Evolutionary conservation across 2,888 invertebrate genomes (phyloP), one percentile per base, ranked within the genome.

Genomic region (Pseudococcus longispinus): DNA sequence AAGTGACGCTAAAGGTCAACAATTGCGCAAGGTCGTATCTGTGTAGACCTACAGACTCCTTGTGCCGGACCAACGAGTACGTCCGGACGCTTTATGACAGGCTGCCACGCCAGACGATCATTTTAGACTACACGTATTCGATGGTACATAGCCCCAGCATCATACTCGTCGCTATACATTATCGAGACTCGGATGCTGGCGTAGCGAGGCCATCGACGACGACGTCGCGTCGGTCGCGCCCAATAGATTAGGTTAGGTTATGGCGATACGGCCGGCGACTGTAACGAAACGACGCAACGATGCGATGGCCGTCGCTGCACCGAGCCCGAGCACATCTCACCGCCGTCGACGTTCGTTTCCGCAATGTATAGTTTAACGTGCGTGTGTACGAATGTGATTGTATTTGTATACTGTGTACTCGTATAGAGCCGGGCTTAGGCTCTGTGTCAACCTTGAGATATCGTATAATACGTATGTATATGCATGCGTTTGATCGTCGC

Each of bases 21-120:
- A 85, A n/a, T 85, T 85, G 85, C 44, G 23, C 85, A 85, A 85
- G 85, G 85, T 85, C 85, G 74, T 9, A 83, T 83, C 23, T 51
- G 6, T n/a, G 51, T n/a, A 51, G 51, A 51, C 51, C 51, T 51
- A 51, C 51, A 51, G 51, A 51, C 51, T 51, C 51, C 51, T 51
- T n/a, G 51, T n/a, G 26, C 65, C 65, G 42, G 80, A 42, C 80
- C 26, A 18, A 80, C 18, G 42, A 9, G 0, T 42, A 37, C 80
- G 32, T 80, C 44, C 26, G 51, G 51, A 51, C 51, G 44, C 44
- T 6, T 6, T 8, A 44, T 46, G 44, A 46, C 44, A 46, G 15
- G 44, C 37, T 6, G 8, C 44, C 44, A 46, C 44, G 44, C 44
- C 44, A 46, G 13, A 3, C 44, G 44, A 13, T 46, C 44, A 11